Evolutionary conservation across 2,888 invertebrate genomes (phyloP), one percentile per base, ranked within the genome.

Genomic region (Aquatica leii): DNA sequence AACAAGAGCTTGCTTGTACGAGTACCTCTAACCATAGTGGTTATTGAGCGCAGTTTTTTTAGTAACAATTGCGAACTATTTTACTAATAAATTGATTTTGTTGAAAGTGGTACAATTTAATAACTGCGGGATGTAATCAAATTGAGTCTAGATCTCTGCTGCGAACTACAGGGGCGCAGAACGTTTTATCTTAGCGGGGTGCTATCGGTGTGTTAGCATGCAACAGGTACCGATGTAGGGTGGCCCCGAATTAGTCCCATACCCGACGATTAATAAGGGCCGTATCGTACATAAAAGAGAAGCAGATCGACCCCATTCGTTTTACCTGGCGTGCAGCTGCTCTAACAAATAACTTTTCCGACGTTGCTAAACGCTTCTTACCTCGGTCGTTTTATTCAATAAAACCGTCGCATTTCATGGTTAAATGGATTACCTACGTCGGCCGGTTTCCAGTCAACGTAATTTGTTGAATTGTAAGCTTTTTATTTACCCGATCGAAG

Each of bases 361-460:
- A 57, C 59, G 65, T 59, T 55, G 67, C 63, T 65, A 68, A 67
- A 67, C 65, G 56, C 63, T 60, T 54, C 59, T 62, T 67, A 62
- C 64, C 59, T 61, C 62, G 59, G 59, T 61, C 61, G 63, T 66
- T 65, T 66, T 63, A 68, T 68, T 68, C 57, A 68, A 68, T 68
- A 66, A 68, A 68, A 66, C 61, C 64, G 57, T 62, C 64, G 64
- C 68, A 64, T 66, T 68, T 68, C 66, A 68, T 64, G 66, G 68
- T 68, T 66, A 66, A 68, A 66, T 65, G 62, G 67, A 67, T 67
- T 67, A 67, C 67, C 61, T 46, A 67, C 65, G 55, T 55, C 65
- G 65, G 58, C 52, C 59, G 62, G 62, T 43, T 62, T 67, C 64
- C 55, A 62, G 54, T 62, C 62, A 52, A 59, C 67, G 62, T 68